Evolutionary conservation across 2,113 vertebrate genomes (phyloP).

Genomic region (Chroicocephalus ridibundus): DNA sequence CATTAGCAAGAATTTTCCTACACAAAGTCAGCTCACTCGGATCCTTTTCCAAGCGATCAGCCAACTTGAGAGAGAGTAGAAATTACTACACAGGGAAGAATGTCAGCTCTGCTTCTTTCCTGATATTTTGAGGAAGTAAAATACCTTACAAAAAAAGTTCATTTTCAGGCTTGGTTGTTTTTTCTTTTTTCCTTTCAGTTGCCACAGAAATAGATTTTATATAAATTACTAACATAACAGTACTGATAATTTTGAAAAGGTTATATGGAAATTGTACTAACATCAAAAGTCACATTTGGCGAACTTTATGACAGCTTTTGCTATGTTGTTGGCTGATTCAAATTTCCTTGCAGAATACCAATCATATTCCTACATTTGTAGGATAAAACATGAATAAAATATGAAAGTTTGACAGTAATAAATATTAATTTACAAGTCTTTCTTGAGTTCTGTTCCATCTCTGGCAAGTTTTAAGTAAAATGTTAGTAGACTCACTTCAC

Average conservation of each 20-base stretch:
- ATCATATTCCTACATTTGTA: background rate
- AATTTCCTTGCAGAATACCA: slow-evolving; percentile 41
- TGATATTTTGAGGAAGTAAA: background rate
- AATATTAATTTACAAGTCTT: slow-evolving; percentile 24
- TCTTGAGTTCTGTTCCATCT: background rate
- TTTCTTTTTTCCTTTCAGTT: background rate
- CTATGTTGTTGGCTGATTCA: background rate
- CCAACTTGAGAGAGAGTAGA: background rate
- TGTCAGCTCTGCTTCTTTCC: background rate
- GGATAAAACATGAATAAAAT: slow-evolving; percentile 35
- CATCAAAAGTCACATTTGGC: slow-evolving; percentile 10
- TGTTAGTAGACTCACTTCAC: background rate
- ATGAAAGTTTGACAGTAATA: slow-evolving; percentile 27
- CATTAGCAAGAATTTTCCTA: background rate
- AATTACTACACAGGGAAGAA: background rate
- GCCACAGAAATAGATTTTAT: slow-evolving; percentile 21
- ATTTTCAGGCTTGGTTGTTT: background rate
- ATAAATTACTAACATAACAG: slow-evolving; percentile 17
- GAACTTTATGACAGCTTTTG: slow-evolving; percentile 26
- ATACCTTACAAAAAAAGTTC: background rate
- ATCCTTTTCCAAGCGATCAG: background rate
- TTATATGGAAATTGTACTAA: slow-evolving; percentile 42
- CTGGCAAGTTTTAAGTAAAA: background rate
- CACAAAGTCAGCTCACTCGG: background rate
- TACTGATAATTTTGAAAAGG: slow-evolving; percentile 51